These are phyloP conservation scores for Neosilurus mollespiculum DNA, from an alignment of 2,797 vertebrate species.

Conservation along the genomic window DNA sequence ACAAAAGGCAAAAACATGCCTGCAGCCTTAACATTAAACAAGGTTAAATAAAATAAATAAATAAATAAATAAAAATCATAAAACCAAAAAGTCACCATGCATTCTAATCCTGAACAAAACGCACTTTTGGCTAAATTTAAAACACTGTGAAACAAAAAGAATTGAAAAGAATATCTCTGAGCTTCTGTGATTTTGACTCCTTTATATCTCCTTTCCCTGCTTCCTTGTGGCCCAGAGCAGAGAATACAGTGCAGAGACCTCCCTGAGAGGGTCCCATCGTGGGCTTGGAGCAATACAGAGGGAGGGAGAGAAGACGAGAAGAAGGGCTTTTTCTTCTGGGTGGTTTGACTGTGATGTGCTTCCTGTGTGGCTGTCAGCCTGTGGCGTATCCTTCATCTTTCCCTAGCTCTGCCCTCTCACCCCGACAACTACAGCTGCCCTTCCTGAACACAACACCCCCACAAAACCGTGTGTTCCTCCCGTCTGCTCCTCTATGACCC, in stretches of 20 bases:
- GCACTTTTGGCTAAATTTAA: slow-evolving; percentile 37
- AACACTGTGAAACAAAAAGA: slow-evolving; percentile 37
- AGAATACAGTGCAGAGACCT: slow-evolving; percentile 54
- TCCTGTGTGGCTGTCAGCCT: slow-evolving; percentile 78
- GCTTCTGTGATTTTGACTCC: slow-evolving; percentile 51
- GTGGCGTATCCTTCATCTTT: slow-evolving; percentile 72
- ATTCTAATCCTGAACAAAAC: slow-evolving; percentile 21
- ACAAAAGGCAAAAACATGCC: slow-evolving; percentile 11
- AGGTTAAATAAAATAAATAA: slow-evolving; percentile 13
- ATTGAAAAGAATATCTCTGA: slow-evolving; percentile 32
- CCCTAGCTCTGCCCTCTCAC: slow-evolving; percentile 65
- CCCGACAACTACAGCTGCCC: slow-evolving; percentile 58
- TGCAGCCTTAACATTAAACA: slow-evolving; percentile 23
- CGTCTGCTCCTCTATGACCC: slow-evolving; percentile 62
- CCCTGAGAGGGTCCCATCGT: slow-evolving; percentile 52
- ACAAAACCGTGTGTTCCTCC: slow-evolving; percentile 68
- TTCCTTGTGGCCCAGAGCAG: slow-evolving; percentile 51
- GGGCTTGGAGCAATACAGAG: slow-evolving; percentile 51
- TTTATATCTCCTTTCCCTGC: slow-evolving; percentile 42
- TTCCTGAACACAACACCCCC: slow-evolving; percentile 64
- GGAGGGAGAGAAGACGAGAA: slow-evolving; percentile 41
- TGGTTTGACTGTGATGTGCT: slow-evolving; percentile 74
- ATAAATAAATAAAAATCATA: neutral
- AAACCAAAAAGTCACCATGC: slow-evolving; percentile 10
- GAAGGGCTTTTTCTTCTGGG: slow-evolving; percentile 62